Percentiles rank a stretch among this genome's conserved stretches.
Evolutionary conservation across 2,888 invertebrate species (phyloP).

Genomic region (Julus scandinavius): DNA sequence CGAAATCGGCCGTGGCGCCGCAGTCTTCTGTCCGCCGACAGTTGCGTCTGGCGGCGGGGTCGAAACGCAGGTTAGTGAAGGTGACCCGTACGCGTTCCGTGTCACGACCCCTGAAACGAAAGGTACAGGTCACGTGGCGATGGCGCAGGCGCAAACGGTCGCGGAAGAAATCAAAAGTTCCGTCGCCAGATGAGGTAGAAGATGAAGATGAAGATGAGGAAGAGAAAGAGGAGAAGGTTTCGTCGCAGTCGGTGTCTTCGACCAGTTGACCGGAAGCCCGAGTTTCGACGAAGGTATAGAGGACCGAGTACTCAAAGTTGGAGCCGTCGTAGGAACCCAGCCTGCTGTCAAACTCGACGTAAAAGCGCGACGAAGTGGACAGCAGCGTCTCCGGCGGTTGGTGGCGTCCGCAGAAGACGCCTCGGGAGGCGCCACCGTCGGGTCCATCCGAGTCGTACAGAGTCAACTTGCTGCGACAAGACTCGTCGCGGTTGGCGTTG

Average conservation of each 20-base stretch:
- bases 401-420: conserved; percentile 56
- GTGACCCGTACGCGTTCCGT: conserved; percentile 47
- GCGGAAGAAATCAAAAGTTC: conserved; percentile 56
- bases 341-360: conserved; percentile 57
- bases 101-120: conserved; percentile 46
- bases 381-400: conserved; percentile 58
- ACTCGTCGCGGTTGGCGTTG: conserved; percentile 53
- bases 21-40: conserved; percentile 44
- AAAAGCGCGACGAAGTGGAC: conserved; percentile 51
- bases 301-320: conserved; percentile 57
- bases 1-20: conserved; percentile 45
- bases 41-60: conserved; percentile 33
- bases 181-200: conserved; percentile 45
- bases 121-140: conserved; percentile 46
- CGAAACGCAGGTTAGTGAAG: conserved; percentile 53
- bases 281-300: conserved; percentile 57
- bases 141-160: conserved; percentile 56
- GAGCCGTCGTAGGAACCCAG: conserved; percentile 58
- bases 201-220: too few species aligned
- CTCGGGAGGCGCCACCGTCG: conserved; percentile 45
- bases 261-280: conserved; percentile 48
- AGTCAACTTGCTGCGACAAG: conserved; percentile 51
- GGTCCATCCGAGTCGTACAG: conserved; percentile 56
- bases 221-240: conserved; percentile 53
- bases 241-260: conserved; percentile 56